These are phyloP conservation scores for Mya arenaria DNA, from an alignment of 1,140 invertebrate species.

Conservation along the genomic window DNA sequence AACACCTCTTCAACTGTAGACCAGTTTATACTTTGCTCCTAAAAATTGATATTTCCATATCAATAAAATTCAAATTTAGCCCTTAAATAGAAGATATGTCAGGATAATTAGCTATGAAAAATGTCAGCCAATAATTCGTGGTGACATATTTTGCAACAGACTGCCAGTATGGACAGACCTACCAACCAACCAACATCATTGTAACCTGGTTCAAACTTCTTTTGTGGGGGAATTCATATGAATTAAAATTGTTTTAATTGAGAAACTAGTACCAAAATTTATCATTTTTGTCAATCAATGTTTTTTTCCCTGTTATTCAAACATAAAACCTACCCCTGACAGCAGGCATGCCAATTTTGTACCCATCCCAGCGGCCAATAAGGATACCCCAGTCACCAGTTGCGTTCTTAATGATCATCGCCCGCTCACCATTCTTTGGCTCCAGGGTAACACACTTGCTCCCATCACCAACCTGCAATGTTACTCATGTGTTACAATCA, in stretches of 20 bases:
- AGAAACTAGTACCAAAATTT: background rate
- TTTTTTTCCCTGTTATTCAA: background rate
- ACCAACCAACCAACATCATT: too few species aligned
- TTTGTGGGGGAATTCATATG: too few species aligned
- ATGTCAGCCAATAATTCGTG: background rate
- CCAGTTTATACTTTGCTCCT: too few species aligned
- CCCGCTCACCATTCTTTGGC: conserved; percentile 71
- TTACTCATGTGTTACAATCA: background rate
- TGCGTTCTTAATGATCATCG: conserved; percentile 78
- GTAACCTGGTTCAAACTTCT: too few species aligned
- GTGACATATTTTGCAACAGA: background rate
- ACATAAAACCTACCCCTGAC: conserved; percentile 71
- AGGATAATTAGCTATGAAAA: background rate
- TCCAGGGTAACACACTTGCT: conserved; percentile 65
- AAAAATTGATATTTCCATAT: too few species aligned
- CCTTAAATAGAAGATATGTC: too few species aligned
- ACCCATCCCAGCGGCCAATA: conserved; percentile 74
- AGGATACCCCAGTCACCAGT: conserved; percentile 77
- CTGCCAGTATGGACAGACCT: background rate
- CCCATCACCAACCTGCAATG: conserved; percentile 53
- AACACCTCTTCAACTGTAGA: too few species aligned
- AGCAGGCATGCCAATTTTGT: conserved; percentile 71
- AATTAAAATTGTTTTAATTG: too few species aligned
- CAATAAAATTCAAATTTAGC: too few species aligned
- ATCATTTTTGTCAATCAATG: background rate